Percentiles rank a stretch among this genome's conserved stretches.
Evolutionary conservation across 2,113 vertebrate genomes (phyloP).

Genomic region (Salvator merianae): DNA sequence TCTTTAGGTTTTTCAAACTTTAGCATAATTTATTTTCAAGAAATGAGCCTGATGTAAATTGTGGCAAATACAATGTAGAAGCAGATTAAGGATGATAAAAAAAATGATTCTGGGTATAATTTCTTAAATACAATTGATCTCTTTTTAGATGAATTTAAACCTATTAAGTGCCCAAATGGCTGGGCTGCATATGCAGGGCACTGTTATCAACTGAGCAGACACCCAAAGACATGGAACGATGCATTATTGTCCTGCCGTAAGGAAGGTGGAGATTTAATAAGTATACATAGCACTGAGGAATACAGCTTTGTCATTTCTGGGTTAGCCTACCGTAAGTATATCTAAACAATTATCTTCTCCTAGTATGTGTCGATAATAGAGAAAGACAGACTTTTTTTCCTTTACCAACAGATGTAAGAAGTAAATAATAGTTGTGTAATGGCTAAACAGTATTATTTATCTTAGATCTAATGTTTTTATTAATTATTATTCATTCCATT

Average conservation of each 20-base stretch:
- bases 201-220: conserved; percentile 87
- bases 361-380: background rate
- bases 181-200: conserved; percentile 88
- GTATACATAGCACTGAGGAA: conserved; percentile 88
- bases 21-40: no score
- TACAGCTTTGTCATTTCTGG: conserved; percentile 90
- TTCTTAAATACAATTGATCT: background rate
- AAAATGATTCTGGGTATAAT: background rate
- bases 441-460: no score
- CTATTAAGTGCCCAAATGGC: conserved; percentile 77
- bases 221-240: conserved; percentile 82
- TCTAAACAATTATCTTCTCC: background rate
- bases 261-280: conserved; percentile 87
- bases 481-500: no score
- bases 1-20: no score
- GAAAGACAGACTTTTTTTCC: background rate
- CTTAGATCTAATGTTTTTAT: no score
- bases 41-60: background rate
- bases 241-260: conserved; percentile 84
- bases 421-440: no score
- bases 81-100: background rate
- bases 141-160: conserved; percentile 74
- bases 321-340: conserved; percentile 71
- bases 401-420: no score
- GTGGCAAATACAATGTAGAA: background rate